Percentiles rank a stretch among this genome's conserved stretches.
phyloP scores from a whole-genome alignment of 2,888 invertebrate genomes.

The Masnerella sp. region DNA sequence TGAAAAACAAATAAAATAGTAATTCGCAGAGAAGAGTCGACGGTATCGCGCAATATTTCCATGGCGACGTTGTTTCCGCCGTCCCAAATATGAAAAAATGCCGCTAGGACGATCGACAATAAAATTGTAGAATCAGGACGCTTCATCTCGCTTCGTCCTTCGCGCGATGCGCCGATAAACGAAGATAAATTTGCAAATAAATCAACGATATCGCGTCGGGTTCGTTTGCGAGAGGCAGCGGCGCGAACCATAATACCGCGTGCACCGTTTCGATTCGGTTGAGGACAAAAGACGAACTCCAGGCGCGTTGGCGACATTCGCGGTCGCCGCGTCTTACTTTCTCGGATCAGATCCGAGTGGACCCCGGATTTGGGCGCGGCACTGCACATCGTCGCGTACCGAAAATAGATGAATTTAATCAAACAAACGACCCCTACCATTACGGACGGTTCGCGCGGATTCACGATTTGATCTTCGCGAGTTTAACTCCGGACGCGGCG shows the following conservation, averaged over 20 bases:
- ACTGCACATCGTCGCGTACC: slow-evolving; percentile 62
- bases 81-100: slow-evolving; percentile 43
- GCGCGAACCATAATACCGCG: slow-evolving; percentile 51
- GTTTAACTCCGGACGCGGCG: slow-evolving; percentile 64
- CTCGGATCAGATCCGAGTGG: slow-evolving; percentile 63
- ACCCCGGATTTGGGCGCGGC: slow-evolving; percentile 49
- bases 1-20: slow-evolving; percentile 45
- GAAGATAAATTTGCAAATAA: slow-evolving; percentile 59
- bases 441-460: slow-evolving; percentile 68
- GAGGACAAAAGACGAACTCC: slow-evolving; percentile 49
- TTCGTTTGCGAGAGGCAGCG: slow-evolving; percentile 32
- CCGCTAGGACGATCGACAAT: slow-evolving; percentile 53
- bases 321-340: slow-evolving; percentile 65
- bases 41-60: slow-evolving; percentile 48
- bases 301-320: slow-evolving; percentile 36
- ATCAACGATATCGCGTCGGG: slow-evolving; percentile 47
- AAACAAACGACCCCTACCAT: slow-evolving; percentile 67
- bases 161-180: slow-evolving; percentile 53
- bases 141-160: slow-evolving; percentile 39
- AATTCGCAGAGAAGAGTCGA: slow-evolving; percentile 22
- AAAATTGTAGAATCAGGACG: slow-evolving; percentile 45
- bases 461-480: slow-evolving; percentile 72
- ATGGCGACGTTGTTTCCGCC: slow-evolving; percentile 28
- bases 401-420: slow-evolving; percentile 76
- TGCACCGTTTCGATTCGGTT: slow-evolving; percentile 25